These are phyloP conservation scores for Zaprionus obscuricornis DNA, from an alignment of 2,888 invertebrate species.

Conservation along the genomic window DNA sequence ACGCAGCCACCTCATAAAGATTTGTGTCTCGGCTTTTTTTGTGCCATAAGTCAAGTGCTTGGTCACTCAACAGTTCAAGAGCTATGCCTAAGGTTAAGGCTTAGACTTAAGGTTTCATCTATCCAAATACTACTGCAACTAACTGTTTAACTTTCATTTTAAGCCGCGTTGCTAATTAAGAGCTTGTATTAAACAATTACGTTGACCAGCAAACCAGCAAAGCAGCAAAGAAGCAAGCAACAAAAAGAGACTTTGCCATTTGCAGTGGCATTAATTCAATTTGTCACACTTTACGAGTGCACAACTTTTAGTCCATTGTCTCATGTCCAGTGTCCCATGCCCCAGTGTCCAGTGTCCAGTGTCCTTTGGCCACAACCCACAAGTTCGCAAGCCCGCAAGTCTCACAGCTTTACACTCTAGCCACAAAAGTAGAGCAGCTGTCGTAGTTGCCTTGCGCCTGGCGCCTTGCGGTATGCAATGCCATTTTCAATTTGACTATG, in stretches of 20 bases:
- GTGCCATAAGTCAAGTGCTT: slow-evolving; percentile 75
- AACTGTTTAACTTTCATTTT: neutral
- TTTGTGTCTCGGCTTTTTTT: slow-evolving; percentile 74
- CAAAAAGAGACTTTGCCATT: slow-evolving; percentile 67
- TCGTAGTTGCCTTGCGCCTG: slow-evolving; percentile 21
- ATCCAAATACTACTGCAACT: neutral
- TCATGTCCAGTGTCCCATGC: slow-evolving; percentile 2
- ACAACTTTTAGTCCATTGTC: slow-evolving; percentile 41
- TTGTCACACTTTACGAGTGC: slow-evolving; percentile 76
- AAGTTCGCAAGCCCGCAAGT: slow-evolving; percentile 11
- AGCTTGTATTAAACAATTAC: slow-evolving; percentile 79
- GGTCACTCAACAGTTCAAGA: slow-evolving; percentile 67
- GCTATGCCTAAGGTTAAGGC: slow-evolving; percentile 39
- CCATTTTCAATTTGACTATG: slow-evolving; percentile 77
- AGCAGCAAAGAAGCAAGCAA: too few relatives aligned
- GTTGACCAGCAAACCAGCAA: slow-evolving; percentile 52
- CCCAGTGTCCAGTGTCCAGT: slow-evolving; percentile 3
- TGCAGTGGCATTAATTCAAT: slow-evolving; percentile 75
- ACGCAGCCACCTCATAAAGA: slow-evolving; percentile 63
- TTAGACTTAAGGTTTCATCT: slow-evolving; percentile 1
- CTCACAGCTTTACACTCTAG: slow-evolving; percentile 67
- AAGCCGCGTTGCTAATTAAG: slow-evolving; percentile 56
- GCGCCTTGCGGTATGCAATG: slow-evolving; percentile 38
- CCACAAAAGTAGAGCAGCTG: slow-evolving; percentile 74
- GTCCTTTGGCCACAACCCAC: slow-evolving; percentile 11